Evolutionary conservation across 1,140 invertebrate genomes (phyloP).

Genomic region (Drosophila equinoxialis): DNA sequence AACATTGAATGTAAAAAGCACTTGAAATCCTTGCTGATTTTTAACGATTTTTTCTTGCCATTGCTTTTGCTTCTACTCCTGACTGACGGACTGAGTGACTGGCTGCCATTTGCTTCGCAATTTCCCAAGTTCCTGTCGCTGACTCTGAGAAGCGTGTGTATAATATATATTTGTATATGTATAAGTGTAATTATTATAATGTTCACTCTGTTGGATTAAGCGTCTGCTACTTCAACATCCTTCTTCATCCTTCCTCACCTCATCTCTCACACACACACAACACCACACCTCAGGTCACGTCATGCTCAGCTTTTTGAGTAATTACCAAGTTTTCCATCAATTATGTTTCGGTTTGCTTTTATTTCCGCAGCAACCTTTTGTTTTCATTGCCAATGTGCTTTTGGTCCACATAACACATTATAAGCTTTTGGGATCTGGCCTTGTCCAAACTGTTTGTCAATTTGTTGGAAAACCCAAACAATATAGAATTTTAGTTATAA

Average conservation of each 20-base stretch:
- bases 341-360: conserved; percentile 46
- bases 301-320: conserved; percentile 41
- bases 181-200: conserved; percentile 67
- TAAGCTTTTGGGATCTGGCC: background rate
- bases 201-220: conserved; percentile 62
- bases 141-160: background rate
- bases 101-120: conserved; percentile 43
- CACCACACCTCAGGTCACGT: conserved; percentile 2
- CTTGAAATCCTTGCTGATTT: conserved; percentile 54
- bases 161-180: conserved; percentile 21
- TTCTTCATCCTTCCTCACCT: background rate
- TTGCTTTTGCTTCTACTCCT: background rate
- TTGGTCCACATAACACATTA: background rate
- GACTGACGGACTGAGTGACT: conserved; percentile 16
- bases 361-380: conserved; percentile 43
- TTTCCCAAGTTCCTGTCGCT: conserved; percentile 48
- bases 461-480: background rate
- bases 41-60: conserved; percentile 46
- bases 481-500: background rate
- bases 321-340: conserved; percentile 65
- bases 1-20: conserved; percentile 36
- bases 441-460: background rate
- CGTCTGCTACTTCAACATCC: conserved; percentile 19
- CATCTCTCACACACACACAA: background rate
- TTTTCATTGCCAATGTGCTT: conserved; percentile 20